Evolutionary conservation across 2,888 invertebrate species (phyloP).

Genomic region (Spicauda simplicius): DNA sequence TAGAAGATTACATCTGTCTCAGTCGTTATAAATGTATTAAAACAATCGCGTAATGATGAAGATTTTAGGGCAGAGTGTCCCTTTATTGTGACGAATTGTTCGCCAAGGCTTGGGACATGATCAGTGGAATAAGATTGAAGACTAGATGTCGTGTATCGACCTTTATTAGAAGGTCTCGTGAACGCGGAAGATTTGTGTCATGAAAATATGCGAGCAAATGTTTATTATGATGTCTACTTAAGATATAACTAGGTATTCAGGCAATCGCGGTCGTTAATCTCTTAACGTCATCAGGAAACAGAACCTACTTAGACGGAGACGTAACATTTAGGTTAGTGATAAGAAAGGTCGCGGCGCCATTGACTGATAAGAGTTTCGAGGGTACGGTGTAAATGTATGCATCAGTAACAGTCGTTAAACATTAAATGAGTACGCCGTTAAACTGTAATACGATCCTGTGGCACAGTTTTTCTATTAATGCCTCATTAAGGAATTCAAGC

Average conservation of each 20-base stretch:
- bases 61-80: no score
- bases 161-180: not conserved
- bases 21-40: no score
- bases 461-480: no score
- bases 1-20: no score
- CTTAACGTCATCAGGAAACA: constrained; percentile 27
- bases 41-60: no score
- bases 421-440: no score
- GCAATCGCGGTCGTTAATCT: constrained; percentile 25
- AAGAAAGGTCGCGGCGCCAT: constrained; percentile 39
- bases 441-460: no score
- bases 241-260: constrained; percentile 16
- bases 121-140: not conserved
- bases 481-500: no score
- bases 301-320: constrained; percentile 9
- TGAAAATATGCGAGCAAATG: not conserved
- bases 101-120: not conserved
- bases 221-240: constrained; percentile 1
- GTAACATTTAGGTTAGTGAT: constrained; percentile 34
- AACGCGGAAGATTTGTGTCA: not conserved
- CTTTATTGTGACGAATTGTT: not conserved
- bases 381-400: constrained; percentile 7
- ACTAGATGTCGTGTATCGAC: not conserved
- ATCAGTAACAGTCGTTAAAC: no score
- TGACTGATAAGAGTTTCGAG: constrained; percentile 40